Evolutionary conservation across 2,113 vertebrate species (phyloP).

Genomic region (Callospermophilus lateralis): DNA sequence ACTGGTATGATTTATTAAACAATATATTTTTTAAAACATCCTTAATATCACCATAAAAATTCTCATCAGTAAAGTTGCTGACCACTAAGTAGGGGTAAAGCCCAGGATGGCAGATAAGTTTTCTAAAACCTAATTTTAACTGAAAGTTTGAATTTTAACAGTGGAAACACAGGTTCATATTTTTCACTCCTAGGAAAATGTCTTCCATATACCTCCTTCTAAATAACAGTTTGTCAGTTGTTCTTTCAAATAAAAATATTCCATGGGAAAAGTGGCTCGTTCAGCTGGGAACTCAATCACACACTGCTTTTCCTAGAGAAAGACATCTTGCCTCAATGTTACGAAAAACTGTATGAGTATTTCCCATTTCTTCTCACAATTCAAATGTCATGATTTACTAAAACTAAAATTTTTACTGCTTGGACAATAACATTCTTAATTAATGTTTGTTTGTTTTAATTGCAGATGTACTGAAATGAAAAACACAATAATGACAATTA

Average conservation of each 20-base stretch:
- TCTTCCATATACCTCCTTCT: constrained; percentile 4
- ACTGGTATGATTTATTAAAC: background rate
- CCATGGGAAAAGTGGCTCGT: background rate
- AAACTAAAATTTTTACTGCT: background rate
- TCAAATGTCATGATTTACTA: background rate
- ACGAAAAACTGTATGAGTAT: background rate
- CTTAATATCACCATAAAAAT: background rate
- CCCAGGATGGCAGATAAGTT: background rate
- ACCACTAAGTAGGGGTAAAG: background rate
- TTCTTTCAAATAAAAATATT: constrained; percentile 37
- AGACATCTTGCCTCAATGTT: background rate
- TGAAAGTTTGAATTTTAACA: background rate
- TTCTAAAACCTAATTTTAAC: constrained; percentile 17
- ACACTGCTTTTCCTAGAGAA: background rate
- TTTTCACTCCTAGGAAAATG: constrained; percentile 27
- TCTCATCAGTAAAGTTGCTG: background rate
- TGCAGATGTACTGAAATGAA: background rate
- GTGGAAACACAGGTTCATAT: background rate
- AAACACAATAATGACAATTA: background rate
- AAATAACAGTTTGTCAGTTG: background rate
- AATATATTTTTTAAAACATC: background rate
- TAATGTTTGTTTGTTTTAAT: background rate
- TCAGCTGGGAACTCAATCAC: background rate
- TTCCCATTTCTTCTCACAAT: background rate
- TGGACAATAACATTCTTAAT: background rate